These are phyloP conservation scores for Drosophila dunni DNA, from an alignment of 1,140 invertebrate species.

Conservation along the genomic window DNA sequence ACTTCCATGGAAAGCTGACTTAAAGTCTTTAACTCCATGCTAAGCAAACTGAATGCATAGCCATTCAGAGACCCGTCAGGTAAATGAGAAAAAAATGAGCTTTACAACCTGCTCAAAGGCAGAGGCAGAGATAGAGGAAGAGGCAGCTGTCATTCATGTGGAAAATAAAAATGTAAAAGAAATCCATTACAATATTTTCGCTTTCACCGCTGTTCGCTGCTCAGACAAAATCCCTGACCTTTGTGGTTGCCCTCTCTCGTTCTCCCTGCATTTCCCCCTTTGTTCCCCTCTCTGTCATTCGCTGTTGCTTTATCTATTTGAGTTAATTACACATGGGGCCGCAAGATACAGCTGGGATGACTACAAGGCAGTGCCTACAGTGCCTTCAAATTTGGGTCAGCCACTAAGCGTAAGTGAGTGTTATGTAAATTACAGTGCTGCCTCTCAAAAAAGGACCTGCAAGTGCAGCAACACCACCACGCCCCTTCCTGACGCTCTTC, in stretches of 20 bases:
- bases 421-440: conserved; percentile 74
- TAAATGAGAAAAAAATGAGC: conserved; percentile 9
- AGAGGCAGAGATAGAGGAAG: too few species aligned
- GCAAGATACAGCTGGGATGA: background rate
- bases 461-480: conserved; percentile 24
- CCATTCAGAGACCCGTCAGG: conserved; percentile 15
- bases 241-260: conserved; percentile 56
- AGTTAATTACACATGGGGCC: conserved; percentile 68
- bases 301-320: conserved; percentile 4
- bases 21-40: conserved; percentile 4
- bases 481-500: background rate
- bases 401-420: conserved; percentile 79
- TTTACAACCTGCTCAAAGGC: conserved; percentile 48
- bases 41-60: conserved; percentile 1
- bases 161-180: conserved; percentile 47
- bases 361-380: conserved; percentile 11
- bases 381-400: conserved; percentile 71
- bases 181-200: conserved; percentile 63
- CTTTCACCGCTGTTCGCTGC: conserved; percentile 58
- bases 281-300: background rate
- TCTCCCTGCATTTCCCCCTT: background rate
- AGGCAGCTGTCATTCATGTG: conserved; percentile 38
- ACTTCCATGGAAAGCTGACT: conserved; percentile 1
- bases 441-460: conserved; percentile 63
- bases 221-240: conserved; percentile 73